These are phyloP conservation scores for Apis laboriosa DNA, from an alignment of 1,140 invertebrate species.

Conservation along the genomic window DNA sequence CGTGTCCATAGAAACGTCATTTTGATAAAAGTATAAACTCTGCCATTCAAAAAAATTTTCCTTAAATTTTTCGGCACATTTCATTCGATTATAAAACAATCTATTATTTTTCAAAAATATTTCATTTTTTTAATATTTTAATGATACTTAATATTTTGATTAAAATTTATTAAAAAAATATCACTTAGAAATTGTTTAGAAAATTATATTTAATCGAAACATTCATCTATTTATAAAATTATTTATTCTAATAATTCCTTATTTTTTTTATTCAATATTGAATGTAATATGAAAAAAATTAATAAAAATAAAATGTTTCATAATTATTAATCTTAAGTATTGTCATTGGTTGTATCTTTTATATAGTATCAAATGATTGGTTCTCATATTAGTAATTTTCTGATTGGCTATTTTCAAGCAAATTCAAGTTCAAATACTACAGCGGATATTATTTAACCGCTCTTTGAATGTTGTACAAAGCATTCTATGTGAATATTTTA, in stretches of 20 bases:
- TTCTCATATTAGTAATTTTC: neutral
- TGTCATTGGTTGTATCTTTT: neutral
- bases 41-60: neutral
- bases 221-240: too few relatives aligned
- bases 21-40: neutral
- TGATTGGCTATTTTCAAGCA: neutral
- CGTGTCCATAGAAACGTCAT: conserved; percentile 75
- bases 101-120: neutral
- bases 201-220: too few relatives aligned
- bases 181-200: too few relatives aligned
- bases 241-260: too few relatives aligned
- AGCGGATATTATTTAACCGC: conserved; percentile 38
- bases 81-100: neutral
- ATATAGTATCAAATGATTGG: neutral
- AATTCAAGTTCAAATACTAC: conserved; percentile 47
- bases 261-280: too few relatives aligned
- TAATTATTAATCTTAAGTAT: too few relatives aligned
- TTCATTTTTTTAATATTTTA: neutral
- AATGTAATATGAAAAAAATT: too few relatives aligned
- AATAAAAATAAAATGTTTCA: too few relatives aligned
- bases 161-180: too few relatives aligned
- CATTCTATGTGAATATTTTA: neutral
- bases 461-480: neutral
- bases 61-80: neutral
- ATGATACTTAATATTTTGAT: too few relatives aligned